Evolutionary conservation across 2,797 vertebrate species (phyloP), one percentile per base, ranked within the genome.

Genomic region (Epinephelus coioides): DNA sequence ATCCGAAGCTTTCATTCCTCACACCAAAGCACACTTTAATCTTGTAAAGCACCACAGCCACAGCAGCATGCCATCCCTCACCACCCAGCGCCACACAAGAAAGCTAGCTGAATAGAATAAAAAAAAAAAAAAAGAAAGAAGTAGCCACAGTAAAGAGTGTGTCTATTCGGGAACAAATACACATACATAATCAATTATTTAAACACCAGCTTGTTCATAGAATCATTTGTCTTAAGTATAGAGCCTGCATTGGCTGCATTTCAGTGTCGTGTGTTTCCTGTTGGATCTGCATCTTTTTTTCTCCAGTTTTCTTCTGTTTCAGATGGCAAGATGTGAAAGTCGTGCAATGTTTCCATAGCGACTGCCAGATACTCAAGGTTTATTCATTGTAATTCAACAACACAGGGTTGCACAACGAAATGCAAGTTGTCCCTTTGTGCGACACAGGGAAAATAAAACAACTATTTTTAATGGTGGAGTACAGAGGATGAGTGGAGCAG

Each of bases 1-100:
- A 72, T 90, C 73, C 9, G 14, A 50, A 40, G 49, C 54, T 73
- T 78, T 85, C 86, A 91, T 94, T 94, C 65, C 62, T 94, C 86
- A 86, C 87, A 82, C 72, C 3, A n/a, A 88, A 81, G 60, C 34
- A 30, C 80, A 76, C 78, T 90, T 90, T 92, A 91, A 93, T 95
- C 89, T 93, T 90, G 78, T 90, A 86, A 91, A 86, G 76, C 71
- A 64, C 79, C 5, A 14, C 54, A 63, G 71, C 67, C 55, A 46
- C 61, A 81, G 69, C 68, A 62, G 64, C 9, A n/a, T 44, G 47
- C 38, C 69, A 86, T 92, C 78, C 50, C 65, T 94, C 86, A 91
- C 50, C 34, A 49, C 63, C 62, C 47, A 54, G 56, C 12, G 54
- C 25, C 25, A 78, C 49, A 78, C 21, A 71, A 80, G 53, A 80